Conservation (phyloP, 2,113 vertebrate genomes). For the Brachyhypopomus gauderio region DNA sequence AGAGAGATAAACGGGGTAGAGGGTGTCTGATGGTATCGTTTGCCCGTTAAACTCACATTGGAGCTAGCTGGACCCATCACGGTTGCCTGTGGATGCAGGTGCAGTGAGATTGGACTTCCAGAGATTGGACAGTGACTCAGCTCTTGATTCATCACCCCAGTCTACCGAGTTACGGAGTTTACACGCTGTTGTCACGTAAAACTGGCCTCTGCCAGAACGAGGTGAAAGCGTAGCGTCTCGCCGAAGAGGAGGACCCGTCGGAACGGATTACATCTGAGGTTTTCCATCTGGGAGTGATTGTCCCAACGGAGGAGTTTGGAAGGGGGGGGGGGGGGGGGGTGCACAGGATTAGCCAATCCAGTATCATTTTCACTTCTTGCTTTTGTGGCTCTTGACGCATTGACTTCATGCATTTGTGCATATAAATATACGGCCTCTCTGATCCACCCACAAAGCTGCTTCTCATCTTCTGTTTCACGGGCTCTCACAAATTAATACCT, state of each 20-base stretch:
- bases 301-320: slow-evolving; percentile 71
- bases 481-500: neutral
- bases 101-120: too few species aligned
- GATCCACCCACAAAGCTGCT: slow-evolving; percentile 18
- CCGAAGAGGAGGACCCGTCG: slow-evolving; percentile 62
- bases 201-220: slow-evolving; percentile 52
- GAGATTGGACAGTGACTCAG: too few species aligned
- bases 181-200: neutral
- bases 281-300: slow-evolving; percentile 74
- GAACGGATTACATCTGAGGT: slow-evolving; percentile 78
- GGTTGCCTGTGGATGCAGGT: too few species aligned
- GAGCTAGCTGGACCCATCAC: too few species aligned
- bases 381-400: slow-evolving; percentile 57
- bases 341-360: slow-evolving; percentile 74
- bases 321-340: slow-evolving; percentile 68
- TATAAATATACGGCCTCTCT: slow-evolving; percentile 21
- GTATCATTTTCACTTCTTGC: slow-evolving; percentile 69
- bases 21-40: too few species aligned
- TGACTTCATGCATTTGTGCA: slow-evolving; percentile 65
- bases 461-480: slow-evolving; percentile 7
- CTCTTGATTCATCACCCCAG: too few species aligned
- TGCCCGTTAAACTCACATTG: too few species aligned
- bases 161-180: too few species aligned
- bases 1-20: too few species aligned
- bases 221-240: slow-evolving; percentile 66